Evolutionary conservation across 2,797 vertebrate species (phyloP).

Genomic region (Choloepus didactylus): DNA sequence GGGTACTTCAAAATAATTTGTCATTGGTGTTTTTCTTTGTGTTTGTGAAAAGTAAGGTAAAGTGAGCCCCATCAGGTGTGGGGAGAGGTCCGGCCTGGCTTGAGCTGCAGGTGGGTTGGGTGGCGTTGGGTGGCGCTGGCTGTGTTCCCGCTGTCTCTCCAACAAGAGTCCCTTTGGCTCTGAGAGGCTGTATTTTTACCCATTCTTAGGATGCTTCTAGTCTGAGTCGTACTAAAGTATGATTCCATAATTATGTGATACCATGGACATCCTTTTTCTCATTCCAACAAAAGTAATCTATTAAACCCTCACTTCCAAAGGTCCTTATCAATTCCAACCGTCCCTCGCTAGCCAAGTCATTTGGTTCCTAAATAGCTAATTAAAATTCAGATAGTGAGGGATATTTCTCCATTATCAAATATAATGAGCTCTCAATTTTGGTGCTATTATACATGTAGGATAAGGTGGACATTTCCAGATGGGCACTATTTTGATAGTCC

Average conservation of each 20-base stretch:
- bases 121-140: fast-evolving
- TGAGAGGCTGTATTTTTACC: background rate
- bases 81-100: background rate
- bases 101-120: background rate
- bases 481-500: background rate
- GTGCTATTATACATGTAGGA: background rate
- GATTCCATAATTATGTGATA: background rate
- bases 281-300: background rate
- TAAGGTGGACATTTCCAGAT: background rate
- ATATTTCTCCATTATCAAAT: background rate
- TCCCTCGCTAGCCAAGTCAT: background rate
- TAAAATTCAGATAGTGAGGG: background rate
- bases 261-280: background rate
- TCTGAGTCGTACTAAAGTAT: background rate
- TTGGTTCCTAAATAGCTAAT: background rate
- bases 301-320: background rate
- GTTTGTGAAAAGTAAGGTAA: background rate
- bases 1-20: background rate
- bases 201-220: background rate
- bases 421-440: background rate
- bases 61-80: background rate
- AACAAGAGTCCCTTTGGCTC: background rate
- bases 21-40: background rate
- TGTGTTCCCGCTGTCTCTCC: background rate
- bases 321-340: background rate